Base-by-base conservation (phyloP, 2,888 invertebrate genomes). In the Cephalotes varians region DNA sequence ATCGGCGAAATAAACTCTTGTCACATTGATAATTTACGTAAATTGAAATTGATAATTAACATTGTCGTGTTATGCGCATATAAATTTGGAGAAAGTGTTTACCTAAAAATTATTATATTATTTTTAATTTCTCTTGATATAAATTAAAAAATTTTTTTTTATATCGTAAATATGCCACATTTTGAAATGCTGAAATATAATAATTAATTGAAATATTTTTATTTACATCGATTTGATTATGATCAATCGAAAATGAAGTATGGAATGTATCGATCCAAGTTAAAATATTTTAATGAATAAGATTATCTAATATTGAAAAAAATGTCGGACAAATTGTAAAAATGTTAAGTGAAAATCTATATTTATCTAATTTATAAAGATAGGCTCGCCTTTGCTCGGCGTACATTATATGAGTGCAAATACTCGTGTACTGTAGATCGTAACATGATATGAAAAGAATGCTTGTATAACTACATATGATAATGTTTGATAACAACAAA, bases 391-490 rank as follows among this genome's bases (percentile, higher is more conserved):
- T 44, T 44, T 44, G 5, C 56, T 54, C 6, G 4, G 1, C 1
- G 15, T 9, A 58, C 5, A n/a, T 28, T 44, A 15, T 5, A 28
- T 5, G 9, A 72, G 10, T 21, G 31, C 31, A 44, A 44, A 5
- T 58, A 21, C 1, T 44, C 7, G 47, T 74, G n/a, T 71, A 85
- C 49, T 54, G 28, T 73, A 73, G 62, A 60, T 62, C 56, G 77
- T 81, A 79, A 85, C 58, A 40, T 54, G 69, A 85, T 72, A 73
- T 40, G 44, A 77, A 21, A 82, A 69, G 58, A 82, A 85, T 73
- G 77, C 31, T 81, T 54, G 65, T 81, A 49, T 58, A 83, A 80
- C 69, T 18, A 51, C 60, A 40, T 31, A 62, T n/a, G n/a, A 81
- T 85, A n/a, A 81, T 34, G 49, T 74, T 54, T 71, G 51, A 31